Base-by-base conservation (phyloP, 2,113 vertebrate genomes). In the Ceuthmochares aereus region DNA sequence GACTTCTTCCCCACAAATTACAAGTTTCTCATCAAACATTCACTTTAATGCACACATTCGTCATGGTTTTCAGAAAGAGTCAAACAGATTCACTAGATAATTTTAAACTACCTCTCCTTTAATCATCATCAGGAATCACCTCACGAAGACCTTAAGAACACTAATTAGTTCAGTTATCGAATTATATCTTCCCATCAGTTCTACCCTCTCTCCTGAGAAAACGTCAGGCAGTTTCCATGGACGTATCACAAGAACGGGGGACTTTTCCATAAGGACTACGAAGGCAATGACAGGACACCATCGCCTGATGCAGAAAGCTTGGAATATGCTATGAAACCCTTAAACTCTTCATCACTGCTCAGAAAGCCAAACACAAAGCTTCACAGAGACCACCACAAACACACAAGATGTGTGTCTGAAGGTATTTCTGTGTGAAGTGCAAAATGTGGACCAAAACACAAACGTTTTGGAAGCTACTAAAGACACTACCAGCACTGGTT, bases 141-240 rank as follows among this genome's bases (percentile, higher is more conserved):
- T 27, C 14, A 25, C 10, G 8, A 92, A 89, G 62, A 75, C 42
- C 42, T 84, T 70, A 60, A 4, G 12, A 86, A 52, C 51, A 63
- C 45, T 90, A 90, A 92, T 92, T 86, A 97, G 66, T 77, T 70
- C 23, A 92, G 79, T 36, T 84, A 77, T 22, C 74, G 93, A 90
- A 93, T 55, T 59, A 1, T 32, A 59, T 22, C 34, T 87, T 81
- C 90, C 34, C 34, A 34, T 58, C 51, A 82, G 77, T 84, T 95
- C 67, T 78, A 32, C 29, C 26, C 69, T 30, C 62, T 34, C 84
- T 82, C 87, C 60, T 84, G 77, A 94, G 77, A 79, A 67, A 92
- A 75, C 30, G 74, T 4, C 40, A 49, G 6, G 14, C 59, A 73
- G 59, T 82, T 89, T 22, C 14, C 15, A 56, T 3, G 1, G 22